Conservation (phyloP, 2,888 invertebrate genomes). For the Eurois occulta region DNA sequence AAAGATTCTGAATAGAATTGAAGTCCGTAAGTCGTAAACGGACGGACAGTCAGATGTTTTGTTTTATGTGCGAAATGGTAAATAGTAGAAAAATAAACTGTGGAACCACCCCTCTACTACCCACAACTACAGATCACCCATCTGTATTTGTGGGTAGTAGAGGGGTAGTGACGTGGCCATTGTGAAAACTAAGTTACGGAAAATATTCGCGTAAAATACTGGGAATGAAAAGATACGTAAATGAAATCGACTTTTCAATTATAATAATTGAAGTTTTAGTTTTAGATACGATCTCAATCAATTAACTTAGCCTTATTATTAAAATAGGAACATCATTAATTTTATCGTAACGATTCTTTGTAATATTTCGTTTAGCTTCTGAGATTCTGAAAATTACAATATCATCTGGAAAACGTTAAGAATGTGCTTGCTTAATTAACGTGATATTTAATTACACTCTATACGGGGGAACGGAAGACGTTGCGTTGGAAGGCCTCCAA, state of each 20-base stretch:
- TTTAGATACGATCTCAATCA: neutral
- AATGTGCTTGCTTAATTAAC: neutral
- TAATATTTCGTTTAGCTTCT: neutral
- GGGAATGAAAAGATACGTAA: neutral
- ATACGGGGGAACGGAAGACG: too few relatives aligned
- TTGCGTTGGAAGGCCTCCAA: too few relatives aligned
- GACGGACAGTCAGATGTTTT: constrained; percentile 53
- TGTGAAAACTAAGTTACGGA: neutral
- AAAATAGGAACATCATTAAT: neutral
- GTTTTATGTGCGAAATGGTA: constrained; percentile 65
- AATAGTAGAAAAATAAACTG: constrained; percentile 54
- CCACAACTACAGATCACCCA: neutral
- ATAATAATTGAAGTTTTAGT: neutral
- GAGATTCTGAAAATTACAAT: neutral
- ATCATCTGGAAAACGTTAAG: neutral
- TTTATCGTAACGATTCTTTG: neutral
- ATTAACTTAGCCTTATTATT: neutral
- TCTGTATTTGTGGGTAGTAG: constrained; percentile 12
- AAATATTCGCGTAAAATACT: constrained; percentile 1
- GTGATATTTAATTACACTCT: neutral
- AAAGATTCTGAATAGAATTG: constrained; percentile 48
- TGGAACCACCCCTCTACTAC: neutral
- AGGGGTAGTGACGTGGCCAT: constrained; percentile 17
- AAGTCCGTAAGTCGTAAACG: constrained; percentile 60
- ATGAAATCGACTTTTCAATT: neutral